Base-by-base conservation (phyloP, 2,888 invertebrate genomes). In the Caenorhabditis uteleia region DNA sequence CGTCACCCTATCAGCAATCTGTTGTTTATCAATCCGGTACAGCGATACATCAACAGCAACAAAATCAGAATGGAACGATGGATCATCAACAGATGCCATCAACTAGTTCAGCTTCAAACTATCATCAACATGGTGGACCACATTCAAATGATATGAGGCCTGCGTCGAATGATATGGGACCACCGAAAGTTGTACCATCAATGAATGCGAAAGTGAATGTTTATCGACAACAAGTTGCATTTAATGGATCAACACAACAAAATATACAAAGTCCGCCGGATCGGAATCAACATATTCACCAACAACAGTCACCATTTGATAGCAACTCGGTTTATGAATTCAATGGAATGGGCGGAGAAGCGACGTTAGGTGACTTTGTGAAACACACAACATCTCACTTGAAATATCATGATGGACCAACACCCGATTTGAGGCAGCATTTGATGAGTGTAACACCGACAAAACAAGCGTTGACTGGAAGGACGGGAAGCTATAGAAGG, bases 51-150 rank as follows among this genome's bases (percentile, higher is more conserved):
- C 49, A 57, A 20, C n/a, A 8, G 8, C 57, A 49, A 34, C 49
- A 44, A 12, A 25, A 33, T 3, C 50, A 58, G 26, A 50, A 57
- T 38, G 49, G 44, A 8, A 49, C 50, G n/a, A 6, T 40, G 26
- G 40, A 53, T n/a, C 43, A 48, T 0, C 59, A 59, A 27, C 59
- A 58, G 16, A 23, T 60, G 27, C 48, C 40, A 25, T 40, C 40
- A 25, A 40, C 40, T 2, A 40, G 40, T 40, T 40, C 42, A 10
- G 23, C 23, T 14, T 34, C 34, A 16, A n/a, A 14, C n/a, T 5
- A 34, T 5, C 8, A 5, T 7, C 34, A 34, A 34, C 7, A n/a
- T 34, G 34, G n/a, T n/a, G n/a, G n/a, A n/a, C n/a, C n/a, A 25
- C 40, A 40, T 18, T 40, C 23, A 40, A 25, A 23, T 36, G 16